Evolutionary conservation across 2,797 vertebrate species (phyloP).

Genomic region (Syncerus caffer): DNA sequence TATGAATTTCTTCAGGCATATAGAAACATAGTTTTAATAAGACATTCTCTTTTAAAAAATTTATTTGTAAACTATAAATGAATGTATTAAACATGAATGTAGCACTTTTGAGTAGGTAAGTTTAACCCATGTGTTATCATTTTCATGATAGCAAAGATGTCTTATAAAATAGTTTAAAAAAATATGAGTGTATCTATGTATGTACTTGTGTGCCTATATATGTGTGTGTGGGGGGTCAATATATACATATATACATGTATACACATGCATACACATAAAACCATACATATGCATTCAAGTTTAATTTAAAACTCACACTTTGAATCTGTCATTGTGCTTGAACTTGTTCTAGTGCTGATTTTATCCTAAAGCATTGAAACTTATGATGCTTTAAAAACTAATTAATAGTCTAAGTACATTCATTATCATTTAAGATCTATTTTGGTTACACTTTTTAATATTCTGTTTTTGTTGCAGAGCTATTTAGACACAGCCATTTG

Average conservation of each 20-base stretch:
- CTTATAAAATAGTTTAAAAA: neutral
- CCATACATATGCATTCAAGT: neutral
- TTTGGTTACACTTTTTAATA: constrained; percentile 83
- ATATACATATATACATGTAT: neutral
- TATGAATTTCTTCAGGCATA: neutral
- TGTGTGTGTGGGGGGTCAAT: neutral
- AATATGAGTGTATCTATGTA: neutral
- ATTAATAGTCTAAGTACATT: constrained; percentile 80
- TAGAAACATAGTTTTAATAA: neutral
- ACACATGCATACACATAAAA: neutral
- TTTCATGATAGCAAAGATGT: neutral
- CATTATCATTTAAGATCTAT: constrained; percentile 85
- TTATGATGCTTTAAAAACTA: constrained; percentile 80
- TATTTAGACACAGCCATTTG: constrained; percentile 85
- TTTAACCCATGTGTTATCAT: neutral
- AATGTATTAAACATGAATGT: neutral
- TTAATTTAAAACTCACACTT: constrained; percentile 24
- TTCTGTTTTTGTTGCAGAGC: constrained; percentile 84
- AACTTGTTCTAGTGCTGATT: constrained; percentile 47
- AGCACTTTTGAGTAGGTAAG: neutral
- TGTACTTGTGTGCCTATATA: rapidly evolving
- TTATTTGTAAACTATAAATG: neutral
- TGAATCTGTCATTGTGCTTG: constrained; percentile 36
- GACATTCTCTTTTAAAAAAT: neutral
- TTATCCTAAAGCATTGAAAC: constrained; percentile 62